These are phyloP conservation scores for Gnathonemus longibarbis DNA, from an alignment of 2,113 vertebrate species.

Conservation along the genomic window DNA sequence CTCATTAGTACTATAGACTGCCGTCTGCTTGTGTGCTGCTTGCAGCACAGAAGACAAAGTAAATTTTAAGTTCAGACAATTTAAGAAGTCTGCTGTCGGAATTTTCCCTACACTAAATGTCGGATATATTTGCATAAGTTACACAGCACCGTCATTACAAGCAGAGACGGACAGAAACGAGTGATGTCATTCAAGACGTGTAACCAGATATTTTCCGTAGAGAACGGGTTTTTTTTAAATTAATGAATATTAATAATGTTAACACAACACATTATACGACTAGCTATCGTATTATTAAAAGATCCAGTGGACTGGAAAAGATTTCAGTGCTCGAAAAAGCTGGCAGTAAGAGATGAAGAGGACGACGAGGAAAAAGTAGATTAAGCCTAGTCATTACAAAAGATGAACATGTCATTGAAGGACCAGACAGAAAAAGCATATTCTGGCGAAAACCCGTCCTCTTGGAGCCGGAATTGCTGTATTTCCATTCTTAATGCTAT, in stretches of 20 bases:
- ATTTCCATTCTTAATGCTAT: neutral
- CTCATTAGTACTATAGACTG: neutral
- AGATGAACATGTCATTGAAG: neutral
- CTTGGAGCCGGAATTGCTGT: neutral
- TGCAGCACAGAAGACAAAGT: neutral
- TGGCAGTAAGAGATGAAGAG: neutral
- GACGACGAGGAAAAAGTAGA: neutral
- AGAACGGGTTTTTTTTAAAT: neutral
- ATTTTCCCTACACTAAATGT: neutral
- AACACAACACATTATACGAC: neutral
- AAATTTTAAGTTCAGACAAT: neutral
- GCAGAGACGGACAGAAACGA: neutral
- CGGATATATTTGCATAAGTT: neutral
- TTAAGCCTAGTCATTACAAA: neutral
- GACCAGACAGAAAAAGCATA: neutral
- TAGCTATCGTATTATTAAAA: neutral
- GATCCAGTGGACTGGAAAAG: neutral
- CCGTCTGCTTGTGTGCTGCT: neutral
- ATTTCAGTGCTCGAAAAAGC: neutral
- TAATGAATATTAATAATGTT: neutral
- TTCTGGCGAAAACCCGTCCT: neutral
- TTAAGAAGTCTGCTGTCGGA: neutral
- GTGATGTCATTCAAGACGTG: neutral
- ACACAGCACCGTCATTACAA: neutral
- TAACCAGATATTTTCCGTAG: neutral